phyloP scores from a whole-genome alignment of 2,113 vertebrate genomes.

The Plecotus auritus region DNA sequence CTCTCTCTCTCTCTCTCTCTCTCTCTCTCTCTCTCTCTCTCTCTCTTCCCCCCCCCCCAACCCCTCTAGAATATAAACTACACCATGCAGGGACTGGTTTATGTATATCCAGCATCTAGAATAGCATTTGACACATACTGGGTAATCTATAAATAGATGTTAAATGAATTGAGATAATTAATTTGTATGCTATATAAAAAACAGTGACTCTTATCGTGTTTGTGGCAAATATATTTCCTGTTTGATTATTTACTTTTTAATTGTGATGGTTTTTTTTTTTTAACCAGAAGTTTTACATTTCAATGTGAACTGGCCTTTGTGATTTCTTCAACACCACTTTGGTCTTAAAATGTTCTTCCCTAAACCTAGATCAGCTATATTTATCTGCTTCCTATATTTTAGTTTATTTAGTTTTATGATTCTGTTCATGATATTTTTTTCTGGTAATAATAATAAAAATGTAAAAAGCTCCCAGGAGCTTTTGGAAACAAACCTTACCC shows the following conservation, averaged over 20 bases:
- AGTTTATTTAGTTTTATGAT: neutral
- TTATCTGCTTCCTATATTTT: neutral
- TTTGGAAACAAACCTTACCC: constrained; percentile 81
- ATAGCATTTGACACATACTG: neutral
- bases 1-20: neutral
- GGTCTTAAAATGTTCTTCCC: neutral
- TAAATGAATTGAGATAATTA: neutral
- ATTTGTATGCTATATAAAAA: neutral
- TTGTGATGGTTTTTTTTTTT: neutral
- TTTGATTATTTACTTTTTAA: neutral
- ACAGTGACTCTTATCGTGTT: neutral
- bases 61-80: neutral
- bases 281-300: neutral
- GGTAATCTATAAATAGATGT: neutral
- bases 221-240: neutral
- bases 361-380: neutral
- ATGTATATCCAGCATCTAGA: neutral
- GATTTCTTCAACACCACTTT: constrained; percentile 9
- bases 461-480: neutral
- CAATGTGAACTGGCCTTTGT: neutral
- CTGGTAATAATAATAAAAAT: neutral
- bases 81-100: neutral
- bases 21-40: neutral
- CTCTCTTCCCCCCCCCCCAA: no score
- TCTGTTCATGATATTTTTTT: neutral